A percentile compares a stretch with the other conserved stretches of the same genome.
Evolutionary conservation across 2,113 vertebrate species (phyloP).

Genomic region (Lontra canadensis): DNA sequence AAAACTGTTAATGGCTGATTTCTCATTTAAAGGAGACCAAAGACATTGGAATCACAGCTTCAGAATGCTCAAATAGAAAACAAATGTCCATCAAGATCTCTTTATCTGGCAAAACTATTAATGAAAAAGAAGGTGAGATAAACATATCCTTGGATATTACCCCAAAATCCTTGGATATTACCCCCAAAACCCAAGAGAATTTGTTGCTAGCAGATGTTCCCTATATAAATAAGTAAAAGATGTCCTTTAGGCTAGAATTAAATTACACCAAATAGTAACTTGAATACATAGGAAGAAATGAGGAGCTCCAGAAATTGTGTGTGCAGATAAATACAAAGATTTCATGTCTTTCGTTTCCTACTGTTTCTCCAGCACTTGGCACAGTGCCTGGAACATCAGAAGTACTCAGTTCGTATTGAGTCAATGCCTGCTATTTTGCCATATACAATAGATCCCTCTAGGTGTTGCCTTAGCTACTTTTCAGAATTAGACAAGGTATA

Average conservation of each 20-base stretch:
- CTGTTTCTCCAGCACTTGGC: neutral
- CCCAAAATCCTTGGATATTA: too few relatives aligned
- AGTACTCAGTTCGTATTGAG: neutral
- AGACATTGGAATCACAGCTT: neutral
- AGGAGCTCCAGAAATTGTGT: neutral
- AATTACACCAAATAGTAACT: neutral
- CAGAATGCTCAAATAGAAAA: neutral
- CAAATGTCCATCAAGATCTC: neutral
- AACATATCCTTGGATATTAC: neutral
- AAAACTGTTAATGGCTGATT: neutral
- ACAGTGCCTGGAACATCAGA: neutral
- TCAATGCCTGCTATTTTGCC: neutral
- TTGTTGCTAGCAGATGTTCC: neutral
- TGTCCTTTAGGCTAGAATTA: neutral
- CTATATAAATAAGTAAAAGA: neutral
- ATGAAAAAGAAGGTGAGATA: neutral
- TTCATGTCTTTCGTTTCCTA: neutral
- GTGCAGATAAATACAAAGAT: neutral
- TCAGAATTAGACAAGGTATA: neutral
- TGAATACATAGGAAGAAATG: neutral
- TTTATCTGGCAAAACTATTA: neutral
- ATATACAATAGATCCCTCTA: neutral
- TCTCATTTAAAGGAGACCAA: neutral
- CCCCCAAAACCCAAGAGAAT: neutral
- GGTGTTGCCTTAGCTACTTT: neutral